Evolutionary conservation across 2,113 vertebrate genomes (phyloP), one percentile per base, ranked within the genome.

Genomic region (Solea solea): DNA sequence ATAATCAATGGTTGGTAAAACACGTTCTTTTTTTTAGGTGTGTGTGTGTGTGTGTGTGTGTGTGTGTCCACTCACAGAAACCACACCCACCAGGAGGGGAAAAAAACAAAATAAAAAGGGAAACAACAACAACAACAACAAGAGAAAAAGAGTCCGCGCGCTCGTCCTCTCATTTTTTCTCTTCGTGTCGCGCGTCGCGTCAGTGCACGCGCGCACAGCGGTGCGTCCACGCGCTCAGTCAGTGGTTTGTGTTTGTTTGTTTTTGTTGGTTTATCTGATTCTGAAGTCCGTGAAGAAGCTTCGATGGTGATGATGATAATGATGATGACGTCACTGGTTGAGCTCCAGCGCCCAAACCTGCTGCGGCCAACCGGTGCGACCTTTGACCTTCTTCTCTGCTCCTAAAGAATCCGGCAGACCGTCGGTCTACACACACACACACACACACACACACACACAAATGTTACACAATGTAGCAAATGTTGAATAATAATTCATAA

Each of bases 311-410:
- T 42, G 15, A 12, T 9, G 51, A n/a, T 6, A 58, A 16, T 7
- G 8, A 1, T 9, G 57, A 7, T 9, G 39, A 8, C 1, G 89
- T 97, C 93, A 98, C 87, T 95, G 97, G 84, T 97, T 97, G 74
- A 98, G 92, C 91, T 98, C 97, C 93, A 98, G 93, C 68, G 97
- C 97, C 97, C 97, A 98, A 86, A 98, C 97, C 91, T 98, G 97
- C 94, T 98, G 97, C n/a, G 97, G 96, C 97, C 97, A 98, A 25
- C 97, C 97, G 56, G 97, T 98, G 86, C 97, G 93, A 77, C 96
- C 97, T 82, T 97, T 98, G 84, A 93, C 93, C 90, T 95, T 96
- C 94, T 98, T 98, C 90, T 97, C 94, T 34, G 91, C 89, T 49
- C 91, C 93, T 72, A 93, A 78, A 40, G 94, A 86, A 21, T 94